Evolutionary conservation across 1,140 invertebrate genomes (phyloP), one percentile per base, ranked within the genome.

Genomic region (Drosophila triauraria): DNA sequence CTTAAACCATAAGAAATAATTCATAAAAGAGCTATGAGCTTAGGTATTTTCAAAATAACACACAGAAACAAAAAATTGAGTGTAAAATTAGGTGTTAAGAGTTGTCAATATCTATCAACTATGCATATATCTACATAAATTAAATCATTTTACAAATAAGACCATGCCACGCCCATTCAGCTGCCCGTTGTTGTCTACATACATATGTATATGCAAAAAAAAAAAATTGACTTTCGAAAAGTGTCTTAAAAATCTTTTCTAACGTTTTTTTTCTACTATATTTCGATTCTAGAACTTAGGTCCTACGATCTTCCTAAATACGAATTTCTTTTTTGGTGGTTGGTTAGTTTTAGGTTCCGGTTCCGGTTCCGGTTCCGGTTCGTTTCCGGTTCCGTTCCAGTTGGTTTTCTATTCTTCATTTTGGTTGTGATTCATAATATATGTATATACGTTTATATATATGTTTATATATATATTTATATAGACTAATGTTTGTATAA

Each of bases 181-280:
- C 12, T 25, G 30, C 48, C 71, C 50, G 30, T 50, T 61, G 15
- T 50, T 47, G 48, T 70, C 62, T 71, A 47, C 47, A 30, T 72
- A 35, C 32, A 35, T 35, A 35, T 35, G 32, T 35, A 10, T 35
- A 9, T 35, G 8, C 9, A 32, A 9, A 9, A 9, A 35, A 71
- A 59, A 70, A 59, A 69, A 75, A 75, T 75, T 63, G 58, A 75
- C 71, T 56, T 48, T 53, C 71, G 71, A 75, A 51, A 75, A 75
- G 30, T 43, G 71, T 35, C 71, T 75, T 74, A 75, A 74, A 75
- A 53, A 62, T 54, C 56, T 43, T 75, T 62, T 35, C 70, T 75
- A 75, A 63, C 58, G 48, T 56, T 70, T 30, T 30, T 69, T 69
- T 60, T 59, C 70, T 42, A 75, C 70, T 75, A 75, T 27, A 54